Conservation (phyloP, 2,113 vertebrate species). For the Meles meles region DNA sequence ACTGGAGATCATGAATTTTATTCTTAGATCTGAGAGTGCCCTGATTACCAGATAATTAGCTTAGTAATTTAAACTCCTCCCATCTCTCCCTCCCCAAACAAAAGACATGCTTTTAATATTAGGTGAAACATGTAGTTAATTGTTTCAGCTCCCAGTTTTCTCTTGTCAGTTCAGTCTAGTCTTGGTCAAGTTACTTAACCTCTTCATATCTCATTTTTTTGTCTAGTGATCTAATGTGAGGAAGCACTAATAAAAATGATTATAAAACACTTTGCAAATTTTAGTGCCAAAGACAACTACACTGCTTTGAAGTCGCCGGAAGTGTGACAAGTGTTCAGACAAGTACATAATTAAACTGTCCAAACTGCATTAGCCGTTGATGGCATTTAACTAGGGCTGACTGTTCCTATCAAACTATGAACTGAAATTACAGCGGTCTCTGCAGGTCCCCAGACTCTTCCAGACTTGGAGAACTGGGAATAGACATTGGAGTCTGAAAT, state of each 20-base stretch:
- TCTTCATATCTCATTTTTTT: conserved; percentile 59
- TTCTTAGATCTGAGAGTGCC: neutral
- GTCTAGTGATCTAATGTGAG: conserved; percentile 49
- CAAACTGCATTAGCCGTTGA: conserved; percentile 71
- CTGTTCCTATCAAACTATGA: conserved; percentile 45
- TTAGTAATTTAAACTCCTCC: conserved; percentile 32
- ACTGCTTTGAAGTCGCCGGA: conserved; percentile 67
- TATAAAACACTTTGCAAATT: conserved; percentile 73
- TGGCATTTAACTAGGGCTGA: conserved; percentile 66
- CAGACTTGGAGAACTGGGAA: neutral
- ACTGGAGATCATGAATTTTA: conserved; percentile 5
- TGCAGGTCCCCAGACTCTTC: neutral
- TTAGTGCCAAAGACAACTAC: conserved; percentile 62
- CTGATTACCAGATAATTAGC: conserved; percentile 45
- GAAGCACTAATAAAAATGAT: conserved; percentile 67
- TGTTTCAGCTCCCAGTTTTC: conserved; percentile 41
- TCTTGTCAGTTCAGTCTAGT: conserved; percentile 50
- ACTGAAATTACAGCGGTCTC: conserved; percentile 48
- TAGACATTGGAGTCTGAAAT: neutral
- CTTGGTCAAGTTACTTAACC: conserved; percentile 72
- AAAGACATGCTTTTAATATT: conserved; percentile 40
- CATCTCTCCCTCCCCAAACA: neutral
- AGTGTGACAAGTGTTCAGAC: conserved; percentile 72
- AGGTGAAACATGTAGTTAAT: conserved; percentile 51
- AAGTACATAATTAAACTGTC: conserved; percentile 79